Evolutionary conservation across 2,113 vertebrate genomes (phyloP), one percentile per base, ranked within the genome.

Genomic region (Malurus cyaneus): DNA sequence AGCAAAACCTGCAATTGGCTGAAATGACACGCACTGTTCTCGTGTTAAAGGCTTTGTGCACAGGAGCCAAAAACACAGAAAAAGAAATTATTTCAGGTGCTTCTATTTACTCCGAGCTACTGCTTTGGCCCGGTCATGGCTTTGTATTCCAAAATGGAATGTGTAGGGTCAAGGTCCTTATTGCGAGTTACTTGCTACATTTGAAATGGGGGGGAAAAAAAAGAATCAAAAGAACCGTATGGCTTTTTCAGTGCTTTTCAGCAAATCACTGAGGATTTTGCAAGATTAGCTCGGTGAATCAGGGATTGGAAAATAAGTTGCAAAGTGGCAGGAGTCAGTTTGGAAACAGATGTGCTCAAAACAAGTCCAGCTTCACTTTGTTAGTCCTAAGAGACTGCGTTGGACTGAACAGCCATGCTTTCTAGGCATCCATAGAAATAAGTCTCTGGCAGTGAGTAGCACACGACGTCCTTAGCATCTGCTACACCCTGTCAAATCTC

Each of bases 71-170:
- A 85, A 88, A 52, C 54, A 86, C 41, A 86, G 70, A 94, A 46
- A 92, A 94, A 94, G 87, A 86, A 96, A 83, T 77, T 12, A 80
- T 94, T 93, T 91, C 67, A 96, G 69, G 73, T 91, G 61, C 39
- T 91, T 83, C 56, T 92, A 60, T 94, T 87, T 94, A 54, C 54
- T 92, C 91, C 2, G 7, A 89, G 64, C 79, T 70, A 47, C 44
- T 60, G 39, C 49, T 85, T 72, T 47, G 34, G 50, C 23, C 74
- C 52, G 25, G 23, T 73, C 88, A 91, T 80, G 50, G 31, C 39
- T 95, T 92, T 54, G 39, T 91, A 53, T 95, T 89, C 80, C 65
- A 76, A 89, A 81, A 88, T 41, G 24, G 31, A 46, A 52, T 32
- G 8, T 19, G 19, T 6, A 53, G 20, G 89, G 77, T 92, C 73